phyloP scores from a whole-genome alignment of 2,113 vertebrate species.

The Phoxinus phoxinus region DNA sequence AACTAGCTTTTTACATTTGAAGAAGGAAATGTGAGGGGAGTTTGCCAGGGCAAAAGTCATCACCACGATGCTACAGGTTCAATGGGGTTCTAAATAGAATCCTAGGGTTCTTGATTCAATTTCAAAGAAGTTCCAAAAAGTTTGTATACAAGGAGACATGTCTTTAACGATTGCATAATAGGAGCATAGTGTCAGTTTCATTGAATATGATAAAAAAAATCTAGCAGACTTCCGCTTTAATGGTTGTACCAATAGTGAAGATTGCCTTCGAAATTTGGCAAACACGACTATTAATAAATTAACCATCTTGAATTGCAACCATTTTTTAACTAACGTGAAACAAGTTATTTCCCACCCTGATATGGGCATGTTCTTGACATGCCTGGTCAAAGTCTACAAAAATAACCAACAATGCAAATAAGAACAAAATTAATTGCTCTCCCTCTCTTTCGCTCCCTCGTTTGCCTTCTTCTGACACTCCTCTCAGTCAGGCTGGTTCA shows the following conservation, averaged over 20 bases:
- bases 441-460: neutral
- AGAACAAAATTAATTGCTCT: slow-evolving; percentile 62
- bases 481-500: slow-evolving; percentile 62
- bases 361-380: neutral
- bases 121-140: no score
- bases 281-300: neutral
- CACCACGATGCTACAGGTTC: no score
- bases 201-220: no score
- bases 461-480: slow-evolving; percentile 11
- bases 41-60: neutral
- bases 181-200: no score
- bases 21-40: neutral
- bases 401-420: neutral
- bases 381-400: neutral
- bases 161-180: no score
- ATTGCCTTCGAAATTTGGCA: neutral
- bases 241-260: no score
- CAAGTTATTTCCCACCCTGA: neutral
- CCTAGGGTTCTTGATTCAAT: neutral
- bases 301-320: neutral
- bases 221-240: no score
- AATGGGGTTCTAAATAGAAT: no score
- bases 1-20: neutral
- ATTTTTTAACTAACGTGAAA: neutral
- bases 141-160: no score